phyloP scores from a whole-genome alignment of 2,113 vertebrate genomes.

The Embiotoca jacksoni region DNA sequence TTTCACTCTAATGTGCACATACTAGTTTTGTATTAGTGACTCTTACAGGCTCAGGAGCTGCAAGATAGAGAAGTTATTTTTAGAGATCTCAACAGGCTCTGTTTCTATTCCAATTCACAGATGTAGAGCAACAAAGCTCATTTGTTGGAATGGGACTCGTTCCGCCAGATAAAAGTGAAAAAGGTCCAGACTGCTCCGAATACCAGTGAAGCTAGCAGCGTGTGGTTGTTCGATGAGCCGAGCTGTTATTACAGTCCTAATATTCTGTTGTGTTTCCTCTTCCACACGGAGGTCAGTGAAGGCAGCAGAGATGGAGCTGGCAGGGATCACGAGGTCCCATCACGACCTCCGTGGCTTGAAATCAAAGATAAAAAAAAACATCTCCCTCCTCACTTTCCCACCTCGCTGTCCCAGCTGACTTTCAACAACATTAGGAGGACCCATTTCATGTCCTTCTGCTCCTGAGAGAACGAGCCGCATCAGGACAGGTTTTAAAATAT shows the following conservation, averaged over 20 bases:
- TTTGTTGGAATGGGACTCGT: constrained; percentile 24
- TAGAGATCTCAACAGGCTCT: not conserved
- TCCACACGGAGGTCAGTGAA: not conserved
- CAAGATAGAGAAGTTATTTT: constrained; percentile 20
- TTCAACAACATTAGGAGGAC: not conserved
- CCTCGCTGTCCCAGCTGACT: not conserved
- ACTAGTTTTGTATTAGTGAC: constrained; percentile 18
- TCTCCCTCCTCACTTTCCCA: no score
- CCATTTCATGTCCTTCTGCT: not conserved
- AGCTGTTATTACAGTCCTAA: not conserved
- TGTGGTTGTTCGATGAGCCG: not conserved
- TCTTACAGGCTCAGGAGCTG: constrained; percentile 1
- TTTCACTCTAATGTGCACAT: not conserved
- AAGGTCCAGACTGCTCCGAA: constrained; percentile 33
- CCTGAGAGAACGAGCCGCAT: not conserved
- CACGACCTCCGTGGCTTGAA: not conserved
- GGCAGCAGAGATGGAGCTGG: not conserved
- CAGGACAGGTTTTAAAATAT: constrained; percentile 5
- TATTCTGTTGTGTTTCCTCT: not conserved
- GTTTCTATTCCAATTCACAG: constrained; percentile 26
- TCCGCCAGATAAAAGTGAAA: constrained; percentile 27
- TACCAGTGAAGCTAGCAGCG: constrained; percentile 2
- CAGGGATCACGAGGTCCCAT: not conserved
- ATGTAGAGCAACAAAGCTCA: constrained; percentile 34
- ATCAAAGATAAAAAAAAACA: not conserved